Evolutionary conservation across 2,888 invertebrate species (phyloP), one percentile per base, ranked within the genome.

Genomic region (Choristoneura rosaceana): DNA sequence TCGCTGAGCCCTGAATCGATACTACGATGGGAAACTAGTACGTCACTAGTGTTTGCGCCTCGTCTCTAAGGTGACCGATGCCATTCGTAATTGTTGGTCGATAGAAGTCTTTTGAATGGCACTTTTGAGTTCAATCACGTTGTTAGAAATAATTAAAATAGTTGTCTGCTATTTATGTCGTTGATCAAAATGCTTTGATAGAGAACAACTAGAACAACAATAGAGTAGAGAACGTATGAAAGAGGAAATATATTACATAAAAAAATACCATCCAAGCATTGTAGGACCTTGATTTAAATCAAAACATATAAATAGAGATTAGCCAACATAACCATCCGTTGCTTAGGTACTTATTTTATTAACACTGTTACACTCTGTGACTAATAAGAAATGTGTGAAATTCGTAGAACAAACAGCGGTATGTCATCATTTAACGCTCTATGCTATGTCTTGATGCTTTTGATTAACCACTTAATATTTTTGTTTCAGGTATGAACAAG

Each of bases 11-110:
- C 77, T 78, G 79, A 87, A 91, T 91, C 91, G 87, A 90, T 90
- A 87, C 71, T 63, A 75, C 74, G 74, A 75, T 80, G 75, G 76
- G 79, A 43, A 67, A 62, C 61, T 61, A 38, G 62, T 52, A 43
- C 71, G 61, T 66, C 66, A 70, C 60, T 82, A 79, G 69, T 92
- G 92, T 93, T 92, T 92, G 88, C 86, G 83, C 81, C 75, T 80
- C 78, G 86, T 93, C 83, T 83, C 93, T 85, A 90, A 81, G 91
- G 91, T 87, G 86, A 93, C 92, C 84, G 85, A 78, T 87, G 88
- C 85, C 84, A 88, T 90, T 86, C 76, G 79, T 82, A 41, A 55
- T 66, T 14, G 55, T 77, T 83, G 81, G 79, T 81, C 62, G 75
- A 75, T 59, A 61, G 65, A 61, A 52, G 52, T 66, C 9, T 55